Conservation (phyloP, 2,113 vertebrate genomes). For the Platycercus adscitus region DNA sequence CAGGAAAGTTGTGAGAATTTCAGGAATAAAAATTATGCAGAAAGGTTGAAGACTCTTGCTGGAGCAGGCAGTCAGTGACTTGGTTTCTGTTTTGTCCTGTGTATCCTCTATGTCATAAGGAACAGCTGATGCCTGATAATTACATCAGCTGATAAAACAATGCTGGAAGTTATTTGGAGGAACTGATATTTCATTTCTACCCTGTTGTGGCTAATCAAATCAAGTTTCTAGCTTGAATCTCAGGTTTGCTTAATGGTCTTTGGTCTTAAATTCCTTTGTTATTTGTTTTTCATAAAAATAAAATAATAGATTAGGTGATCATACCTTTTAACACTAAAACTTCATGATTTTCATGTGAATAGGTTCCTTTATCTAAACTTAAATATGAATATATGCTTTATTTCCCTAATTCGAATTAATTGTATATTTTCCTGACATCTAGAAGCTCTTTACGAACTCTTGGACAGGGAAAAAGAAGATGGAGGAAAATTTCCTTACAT, state of each 20-base stretch:
- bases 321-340: background rate
- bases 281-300: background rate
- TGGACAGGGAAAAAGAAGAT: background rate
- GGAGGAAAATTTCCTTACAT: accelerated
- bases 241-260: background rate
- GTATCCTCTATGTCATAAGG: background rate
- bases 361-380: background rate
- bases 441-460: background rate
- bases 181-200: background rate
- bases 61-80: background rate
- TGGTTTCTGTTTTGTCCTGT: background rate
- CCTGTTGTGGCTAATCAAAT: background rate
- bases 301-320: background rate
- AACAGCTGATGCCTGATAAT: background rate
- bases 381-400: background rate
- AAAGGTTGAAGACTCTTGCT: background rate
- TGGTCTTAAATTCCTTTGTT: background rate
- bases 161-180: background rate
- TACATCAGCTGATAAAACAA: background rate
- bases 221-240: background rate
- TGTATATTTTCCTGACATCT: background rate
- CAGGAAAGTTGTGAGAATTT: background rate
- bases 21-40: background rate
- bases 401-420: background rate
- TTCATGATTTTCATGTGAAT: background rate